Percentiles rank a stretch among this genome's conserved stretches.
These are phyloP conservation scores for Apomyelois bistriatella DNA, from an alignment of 2,888 invertebrate species.

Conservation along the genomic window DNA sequence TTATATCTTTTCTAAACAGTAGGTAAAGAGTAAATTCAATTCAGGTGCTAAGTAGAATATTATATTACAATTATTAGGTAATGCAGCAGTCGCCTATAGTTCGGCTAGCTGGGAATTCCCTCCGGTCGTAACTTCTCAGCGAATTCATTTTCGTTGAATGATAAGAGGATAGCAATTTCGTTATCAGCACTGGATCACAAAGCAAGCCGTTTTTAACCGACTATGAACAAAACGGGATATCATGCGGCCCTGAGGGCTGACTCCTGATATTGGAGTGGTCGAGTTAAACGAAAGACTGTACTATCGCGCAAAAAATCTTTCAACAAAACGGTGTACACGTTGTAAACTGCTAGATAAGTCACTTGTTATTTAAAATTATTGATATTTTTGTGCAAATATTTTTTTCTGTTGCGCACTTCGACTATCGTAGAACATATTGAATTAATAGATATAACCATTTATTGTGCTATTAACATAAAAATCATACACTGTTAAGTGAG, in stretches of 20 bases:
- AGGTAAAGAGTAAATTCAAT: too few species aligned
- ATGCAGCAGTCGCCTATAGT: not conserved
- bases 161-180: constrained; percentile 56
- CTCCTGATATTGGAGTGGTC: constrained; percentile 54
- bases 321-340: not conserved
- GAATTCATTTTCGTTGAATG: constrained; percentile 44
- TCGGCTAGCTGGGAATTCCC: not conserved
- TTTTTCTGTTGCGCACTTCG: too few species aligned
- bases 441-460: too few species aligned
- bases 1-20: too few species aligned
- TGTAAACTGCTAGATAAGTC: too few species aligned
- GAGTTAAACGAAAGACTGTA: constrained; percentile 37
- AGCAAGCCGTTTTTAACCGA: constrained; percentile 58
- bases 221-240: constrained; percentile 57
- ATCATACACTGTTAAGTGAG: too few species aligned
- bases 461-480: too few species aligned
- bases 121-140: constrained; percentile 24
- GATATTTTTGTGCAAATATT: too few species aligned
- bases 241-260: constrained; percentile 50
- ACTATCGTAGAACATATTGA: too few species aligned
- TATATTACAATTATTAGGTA: not conserved
- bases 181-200: constrained; percentile 53
- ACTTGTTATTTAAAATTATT: too few species aligned
- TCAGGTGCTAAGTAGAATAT: not conserved
- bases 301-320: constrained; percentile 33